Conservation (phyloP, 2,797 vertebrate genomes). For the Enteromius viviparus region DNA sequence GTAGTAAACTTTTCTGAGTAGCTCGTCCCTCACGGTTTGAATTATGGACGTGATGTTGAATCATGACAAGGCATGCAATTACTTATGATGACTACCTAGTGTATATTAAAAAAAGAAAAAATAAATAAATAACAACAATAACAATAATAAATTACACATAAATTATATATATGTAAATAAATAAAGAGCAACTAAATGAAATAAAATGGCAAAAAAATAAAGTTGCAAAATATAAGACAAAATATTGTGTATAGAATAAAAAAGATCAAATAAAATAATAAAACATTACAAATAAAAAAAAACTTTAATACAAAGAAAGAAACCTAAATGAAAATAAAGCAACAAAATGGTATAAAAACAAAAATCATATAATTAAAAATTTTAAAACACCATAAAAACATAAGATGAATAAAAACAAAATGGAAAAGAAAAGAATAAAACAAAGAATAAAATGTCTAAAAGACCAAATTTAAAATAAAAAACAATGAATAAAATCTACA, state of each 20-base stretch:
- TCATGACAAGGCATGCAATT: neutral
- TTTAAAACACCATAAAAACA: neutral
- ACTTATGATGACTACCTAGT: neutral
- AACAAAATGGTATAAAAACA: neutral
- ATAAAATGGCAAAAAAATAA: neutral
- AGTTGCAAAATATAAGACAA: neutral
- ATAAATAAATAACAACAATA: no score
- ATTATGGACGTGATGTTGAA: no score
- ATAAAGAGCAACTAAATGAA: neutral
- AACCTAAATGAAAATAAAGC: neutral
- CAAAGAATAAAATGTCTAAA: neutral
- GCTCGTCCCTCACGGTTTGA: neutral
- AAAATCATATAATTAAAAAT: neutral
- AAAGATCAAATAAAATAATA: neutral
- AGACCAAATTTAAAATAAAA: neutral
- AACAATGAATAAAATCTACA: neutral
- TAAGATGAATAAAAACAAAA: neutral
- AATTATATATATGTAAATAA: neutral
- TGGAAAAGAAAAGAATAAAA: neutral
- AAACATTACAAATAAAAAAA: neutral
- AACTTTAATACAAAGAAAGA: neutral
- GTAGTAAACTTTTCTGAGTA: neutral
- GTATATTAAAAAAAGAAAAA: neutral
- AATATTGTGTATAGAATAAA: neutral
- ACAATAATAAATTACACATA: no score